Evolutionary conservation across 2,888 invertebrate genomes (phyloP), one percentile per base, ranked within the genome.

Genomic region (Melanargia galathea): DNA sequence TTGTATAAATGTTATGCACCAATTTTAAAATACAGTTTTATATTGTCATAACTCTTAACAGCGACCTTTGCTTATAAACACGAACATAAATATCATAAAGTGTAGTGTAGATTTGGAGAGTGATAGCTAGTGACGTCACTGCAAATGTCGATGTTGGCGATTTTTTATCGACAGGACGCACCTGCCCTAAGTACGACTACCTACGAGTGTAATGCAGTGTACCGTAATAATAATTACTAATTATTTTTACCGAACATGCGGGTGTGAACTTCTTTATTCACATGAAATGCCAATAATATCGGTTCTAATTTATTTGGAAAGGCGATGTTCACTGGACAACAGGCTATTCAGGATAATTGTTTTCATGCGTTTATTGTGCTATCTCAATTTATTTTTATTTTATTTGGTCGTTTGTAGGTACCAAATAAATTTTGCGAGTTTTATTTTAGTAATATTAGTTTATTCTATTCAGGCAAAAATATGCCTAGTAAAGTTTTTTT

Each of bases 111-210:
- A 58, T 62, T 64, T 35, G 43, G 16, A 16, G 8, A 55, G 30
- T 40, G 62, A 65, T 65, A 62, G 24, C 33, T 38, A 40, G 40
- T 57, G 59, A 61, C 56, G 57, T 46, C 18, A 62, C 24, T 26
- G 24, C 35, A 33, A 59, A 65, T 55, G 54, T 48, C 49, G 51
- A 48, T 43, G 43, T 38, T 40, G 48, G 45, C 51, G 51, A 40
- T 43, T 52, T 60, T 63, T 63, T 62, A 49, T 22, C 35, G 43
- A 33, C 64, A 67, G 51, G 52, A 52, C 62, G 59, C 66, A 67
- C 66, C 66, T 64, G 66, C 66, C 30, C 43, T 40, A 54, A 60
- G 49, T 60, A 57, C 57, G 56, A 54, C 52, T 38, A 55, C 26
- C 24, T 38, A 43, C n/a, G 6, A 43, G 13, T 2, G 11, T 55